Percentiles rank a stretch among this genome's conserved stretches.
phyloP scores from a whole-genome alignment of 2,797 vertebrate genomes.

The Moxostoma hubbsi region DNA sequence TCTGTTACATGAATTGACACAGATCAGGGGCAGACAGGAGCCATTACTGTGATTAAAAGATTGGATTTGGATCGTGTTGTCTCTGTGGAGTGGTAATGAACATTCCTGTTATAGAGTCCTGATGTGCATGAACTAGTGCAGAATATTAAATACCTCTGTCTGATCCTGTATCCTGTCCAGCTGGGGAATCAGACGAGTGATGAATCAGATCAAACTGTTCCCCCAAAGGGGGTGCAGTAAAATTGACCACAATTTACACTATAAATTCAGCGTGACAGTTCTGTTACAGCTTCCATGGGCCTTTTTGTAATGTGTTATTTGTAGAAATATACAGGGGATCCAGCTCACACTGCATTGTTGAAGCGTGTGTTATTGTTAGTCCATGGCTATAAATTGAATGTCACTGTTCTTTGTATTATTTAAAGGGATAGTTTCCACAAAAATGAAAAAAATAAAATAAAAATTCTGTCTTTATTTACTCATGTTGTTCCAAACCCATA shows the following conservation, averaged over 20 bases:
- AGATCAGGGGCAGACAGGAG: conserved; percentile 36
- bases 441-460: no score
- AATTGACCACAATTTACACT: conserved; percentile 9
- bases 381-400: no score
- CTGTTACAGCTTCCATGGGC: background rate
- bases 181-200: conserved; percentile 10
- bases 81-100: conserved; percentile 36
- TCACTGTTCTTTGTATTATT: no score
- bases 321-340: background rate
- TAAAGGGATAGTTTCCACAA: no score
- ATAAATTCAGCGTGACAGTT: background rate
- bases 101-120: conserved; percentile 45
- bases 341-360: no score
- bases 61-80: conserved; percentile 46
- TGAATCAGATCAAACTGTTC: background rate
- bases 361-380: no score
- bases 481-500: no score
- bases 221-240: background rate
- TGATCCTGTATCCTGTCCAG: conserved; percentile 40
- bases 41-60: conserved; percentile 62
- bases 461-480: no score
- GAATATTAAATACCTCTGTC: conserved; percentile 43
- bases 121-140: conserved; percentile 39
- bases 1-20: background rate
- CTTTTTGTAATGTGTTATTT: background rate